A percentile compares a stretch with the other conserved stretches of the same genome.
Conservation (phyloP, 2,113 vertebrate species). For the Ictalurus punctatus region DNA sequence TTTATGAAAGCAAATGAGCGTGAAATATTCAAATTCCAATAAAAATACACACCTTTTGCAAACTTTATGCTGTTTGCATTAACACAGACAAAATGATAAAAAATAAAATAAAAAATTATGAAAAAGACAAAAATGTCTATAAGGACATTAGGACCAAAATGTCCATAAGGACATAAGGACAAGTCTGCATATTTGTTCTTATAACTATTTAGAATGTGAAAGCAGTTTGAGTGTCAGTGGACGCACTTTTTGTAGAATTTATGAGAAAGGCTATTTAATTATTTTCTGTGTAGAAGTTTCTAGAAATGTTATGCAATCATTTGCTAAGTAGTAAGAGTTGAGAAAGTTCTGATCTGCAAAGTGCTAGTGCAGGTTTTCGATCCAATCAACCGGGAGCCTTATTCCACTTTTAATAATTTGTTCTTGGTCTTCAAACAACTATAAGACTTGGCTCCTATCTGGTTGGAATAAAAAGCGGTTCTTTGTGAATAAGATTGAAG, state of each 20-base stretch:
- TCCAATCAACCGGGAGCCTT: neutral
- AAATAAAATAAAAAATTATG: too few species aligned
- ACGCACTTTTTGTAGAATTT: neutral
- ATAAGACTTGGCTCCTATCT: neutral
- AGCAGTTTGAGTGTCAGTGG: neutral
- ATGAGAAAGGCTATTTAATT: neutral
- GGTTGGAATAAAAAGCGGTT: neutral
- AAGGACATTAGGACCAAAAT: too few species aligned
- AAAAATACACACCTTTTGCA: too few species aligned
- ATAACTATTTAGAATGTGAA: neutral
- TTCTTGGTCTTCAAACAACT: neutral
- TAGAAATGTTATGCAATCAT: neutral
- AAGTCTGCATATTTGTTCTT: neutral
- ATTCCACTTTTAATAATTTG: neutral
- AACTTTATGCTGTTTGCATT: too few species aligned
- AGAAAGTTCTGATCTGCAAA: neutral
- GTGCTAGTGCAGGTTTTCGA: neutral
- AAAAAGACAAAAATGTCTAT: too few species aligned
- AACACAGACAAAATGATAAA: too few species aligned
- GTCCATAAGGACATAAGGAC: too few species aligned
- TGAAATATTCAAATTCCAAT: too few species aligned
- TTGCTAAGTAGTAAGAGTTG: neutral
- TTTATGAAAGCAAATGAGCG: too few species aligned
- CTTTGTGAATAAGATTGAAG: neutral
- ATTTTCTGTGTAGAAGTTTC: neutral